Evolutionary conservation across 2,113 vertebrate species (phyloP).

Genomic region (Mus musculus): DNA sequence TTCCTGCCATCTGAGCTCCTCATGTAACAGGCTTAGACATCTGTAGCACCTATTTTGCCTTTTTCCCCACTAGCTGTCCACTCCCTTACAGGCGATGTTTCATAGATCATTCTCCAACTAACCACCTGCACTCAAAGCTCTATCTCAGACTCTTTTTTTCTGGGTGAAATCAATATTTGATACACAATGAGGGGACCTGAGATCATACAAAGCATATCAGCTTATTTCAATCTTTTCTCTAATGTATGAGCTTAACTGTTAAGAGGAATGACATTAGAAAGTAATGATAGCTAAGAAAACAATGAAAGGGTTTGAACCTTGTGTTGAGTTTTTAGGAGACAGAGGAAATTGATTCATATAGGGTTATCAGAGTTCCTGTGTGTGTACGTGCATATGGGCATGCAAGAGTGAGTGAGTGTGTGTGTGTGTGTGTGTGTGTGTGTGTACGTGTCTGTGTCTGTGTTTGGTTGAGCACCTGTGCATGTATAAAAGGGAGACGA

Average conservation of each 20-base stretch:
- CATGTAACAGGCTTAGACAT: not conserved
- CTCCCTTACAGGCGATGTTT: not conserved
- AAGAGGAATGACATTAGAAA: not conserved
- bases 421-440: not conserved
- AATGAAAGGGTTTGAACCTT: not conserved
- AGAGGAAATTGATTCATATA: not conserved
- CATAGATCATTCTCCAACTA: not conserved
- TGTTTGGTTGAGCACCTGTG: not conserved
- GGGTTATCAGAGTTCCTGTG: not conserved
- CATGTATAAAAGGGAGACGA: not conserved
- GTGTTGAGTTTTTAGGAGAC: not conserved
- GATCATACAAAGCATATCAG: not conserved
- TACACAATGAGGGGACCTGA: not conserved
- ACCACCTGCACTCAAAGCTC: not conserved
- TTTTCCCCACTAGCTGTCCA: not conserved
- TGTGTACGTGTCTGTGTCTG: not conserved
- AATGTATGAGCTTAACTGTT: not conserved
- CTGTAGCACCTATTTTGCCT: not conserved
- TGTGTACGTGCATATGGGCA: too few species aligned
- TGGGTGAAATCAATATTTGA: not conserved
- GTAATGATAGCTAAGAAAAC: not conserved
- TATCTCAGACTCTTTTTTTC: not conserved
- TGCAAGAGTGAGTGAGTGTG: not conserved
- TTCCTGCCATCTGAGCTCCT: not conserved
- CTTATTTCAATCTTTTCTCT: not conserved